phyloP scores from a whole-genome alignment of 2,797 vertebrate species.

The Rhinatrema bivittatum region DNA sequence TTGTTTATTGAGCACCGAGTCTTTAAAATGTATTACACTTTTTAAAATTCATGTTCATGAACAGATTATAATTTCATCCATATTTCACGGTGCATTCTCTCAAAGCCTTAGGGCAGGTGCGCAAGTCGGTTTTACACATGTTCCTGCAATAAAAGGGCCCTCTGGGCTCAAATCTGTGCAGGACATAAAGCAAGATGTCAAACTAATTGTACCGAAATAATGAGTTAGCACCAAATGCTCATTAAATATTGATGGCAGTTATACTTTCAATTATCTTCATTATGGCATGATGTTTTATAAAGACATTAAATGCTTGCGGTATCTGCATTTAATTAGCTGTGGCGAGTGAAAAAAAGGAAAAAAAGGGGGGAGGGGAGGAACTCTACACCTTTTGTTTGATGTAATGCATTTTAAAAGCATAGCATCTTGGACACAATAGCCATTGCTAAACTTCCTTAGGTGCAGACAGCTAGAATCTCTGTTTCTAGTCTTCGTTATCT shows the following conservation, averaged over 20 bases:
- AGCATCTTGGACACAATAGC: no score
- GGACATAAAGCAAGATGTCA: slow-evolving; percentile 47
- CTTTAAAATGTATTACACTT: not conserved
- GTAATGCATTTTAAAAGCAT: slow-evolving; percentile 13
- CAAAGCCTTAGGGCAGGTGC: slow-evolving; percentile 20
- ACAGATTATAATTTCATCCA: slow-evolving; percentile 42
- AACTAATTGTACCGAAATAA: slow-evolving; percentile 61
- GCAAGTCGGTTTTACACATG: slow-evolving; percentile 19
- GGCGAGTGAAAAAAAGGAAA: slow-evolving; percentile 19
- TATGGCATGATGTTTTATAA: slow-evolving; percentile 46
- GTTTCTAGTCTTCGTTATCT: no score
- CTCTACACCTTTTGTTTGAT: slow-evolving; percentile 18
- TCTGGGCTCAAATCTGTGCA: slow-evolving; percentile 43
- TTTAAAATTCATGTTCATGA: slow-evolving; percentile 22
- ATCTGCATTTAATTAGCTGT: slow-evolving; percentile 33
- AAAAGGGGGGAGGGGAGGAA: no score
- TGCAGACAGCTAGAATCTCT: no score
- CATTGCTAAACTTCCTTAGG: no score
- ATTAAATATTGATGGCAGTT: slow-evolving; percentile 71
- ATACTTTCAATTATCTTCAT: slow-evolving; percentile 63
- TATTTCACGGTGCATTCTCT: slow-evolving; percentile 32
- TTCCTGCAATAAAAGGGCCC: slow-evolving; percentile 32
- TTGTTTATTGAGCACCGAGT: no score
- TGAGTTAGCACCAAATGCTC: slow-evolving; percentile 60
- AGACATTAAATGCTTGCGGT: slow-evolving; percentile 35